phyloP scores from a whole-genome alignment of 2,797 vertebrate species.

The Threskiornis aethiopicus region DNA sequence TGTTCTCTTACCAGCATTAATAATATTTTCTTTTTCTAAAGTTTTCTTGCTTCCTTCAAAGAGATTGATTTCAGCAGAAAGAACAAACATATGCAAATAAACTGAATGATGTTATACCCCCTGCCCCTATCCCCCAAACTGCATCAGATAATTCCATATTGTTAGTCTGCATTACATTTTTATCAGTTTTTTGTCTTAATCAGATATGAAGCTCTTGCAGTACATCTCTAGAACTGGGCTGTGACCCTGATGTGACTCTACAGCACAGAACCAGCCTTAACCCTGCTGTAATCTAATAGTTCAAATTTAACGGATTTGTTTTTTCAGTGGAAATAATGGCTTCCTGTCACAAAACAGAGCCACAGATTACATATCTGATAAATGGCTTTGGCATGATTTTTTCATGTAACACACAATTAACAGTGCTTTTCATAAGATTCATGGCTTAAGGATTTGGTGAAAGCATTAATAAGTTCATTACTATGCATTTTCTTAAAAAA shows the following conservation, averaged over 20 bases:
- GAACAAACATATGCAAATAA: conserved; percentile 61
- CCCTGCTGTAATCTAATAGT: conserved; percentile 62
- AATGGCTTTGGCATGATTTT: conserved; percentile 52
- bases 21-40: conserved; percentile 55
- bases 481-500: background rate
- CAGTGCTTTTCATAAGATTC: background rate
- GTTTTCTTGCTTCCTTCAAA: conserved; percentile 72
- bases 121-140: conserved; percentile 48
- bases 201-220: conserved; percentile 36
- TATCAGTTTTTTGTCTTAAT: conserved; percentile 35
- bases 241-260: conserved; percentile 30
- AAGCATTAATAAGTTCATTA: background rate
- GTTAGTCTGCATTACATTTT: conserved; percentile 40
- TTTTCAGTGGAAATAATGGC: conserved; percentile 63
- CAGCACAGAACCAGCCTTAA: conserved; percentile 44
- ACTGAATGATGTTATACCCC: conserved; percentile 57
- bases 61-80: conserved; percentile 62
- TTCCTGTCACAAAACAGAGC: conserved; percentile 64
- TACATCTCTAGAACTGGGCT: conserved; percentile 23
- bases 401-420: conserved; percentile 55
- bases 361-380: conserved; percentile 53
- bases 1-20: conserved; percentile 59
- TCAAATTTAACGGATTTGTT: conserved; percentile 64
- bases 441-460: background rate
- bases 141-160: conserved; percentile 51